Percentiles rank a stretch among this genome's conserved stretches.
phyloP scores from a whole-genome alignment of 30 jellyfish, hydroid and myxozoan species.

The Morbakka virulenta region DNA sequence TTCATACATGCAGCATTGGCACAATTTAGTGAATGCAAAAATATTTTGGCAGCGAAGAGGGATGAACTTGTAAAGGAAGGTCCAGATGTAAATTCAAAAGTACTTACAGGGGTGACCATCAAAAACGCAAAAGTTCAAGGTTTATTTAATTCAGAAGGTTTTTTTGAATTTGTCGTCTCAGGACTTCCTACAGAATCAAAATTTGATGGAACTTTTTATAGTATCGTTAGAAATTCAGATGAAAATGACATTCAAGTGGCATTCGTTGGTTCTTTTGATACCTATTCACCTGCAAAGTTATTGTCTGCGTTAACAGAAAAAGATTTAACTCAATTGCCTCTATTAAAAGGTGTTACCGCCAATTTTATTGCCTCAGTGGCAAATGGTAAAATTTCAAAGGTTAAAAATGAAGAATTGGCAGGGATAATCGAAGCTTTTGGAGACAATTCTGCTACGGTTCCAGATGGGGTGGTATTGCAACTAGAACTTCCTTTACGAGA shows the following conservation, averaged over 20 bases:
- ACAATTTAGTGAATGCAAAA: no score
- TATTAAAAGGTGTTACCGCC: slow-evolving; percentile 34
- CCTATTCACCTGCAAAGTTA: slow-evolving; percentile 35
- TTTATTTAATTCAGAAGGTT: slow-evolving; percentile 47
- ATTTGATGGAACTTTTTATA: slow-evolving; percentile 37
- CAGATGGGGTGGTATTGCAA: slow-evolving; percentile 47
- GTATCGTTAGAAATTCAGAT: slow-evolving; percentile 44
- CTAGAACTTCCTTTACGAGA: slow-evolving; percentile 60
- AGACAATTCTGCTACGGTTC: slow-evolving; percentile 35
- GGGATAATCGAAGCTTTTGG: slow-evolving; percentile 19
- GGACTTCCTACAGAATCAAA: slow-evolving; percentile 42
- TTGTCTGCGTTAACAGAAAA: slow-evolving; percentile 48
- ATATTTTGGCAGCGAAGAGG: no score
- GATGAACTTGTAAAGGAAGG: no score
- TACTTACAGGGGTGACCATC: slow-evolving; percentile 28
- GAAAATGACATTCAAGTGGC: slow-evolving; percentile 44
- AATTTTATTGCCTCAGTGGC: slow-evolving; percentile 47
- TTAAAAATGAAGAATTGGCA: slow-evolving; percentile 42
- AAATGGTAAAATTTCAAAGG: slow-evolving; percentile 35
- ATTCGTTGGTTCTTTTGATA: slow-evolving; percentile 28
- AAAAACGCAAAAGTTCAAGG: slow-evolving; percentile 40
- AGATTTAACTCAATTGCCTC: slow-evolving; percentile 57
- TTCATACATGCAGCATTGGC: no score
- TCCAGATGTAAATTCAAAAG: no score
- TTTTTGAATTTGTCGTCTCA: slow-evolving; percentile 33